These are phyloP conservation scores for Chiloscyllium punctatum DNA, from an alignment of 2,797 vertebrate genomes.

Conservation along the genomic window DNA sequence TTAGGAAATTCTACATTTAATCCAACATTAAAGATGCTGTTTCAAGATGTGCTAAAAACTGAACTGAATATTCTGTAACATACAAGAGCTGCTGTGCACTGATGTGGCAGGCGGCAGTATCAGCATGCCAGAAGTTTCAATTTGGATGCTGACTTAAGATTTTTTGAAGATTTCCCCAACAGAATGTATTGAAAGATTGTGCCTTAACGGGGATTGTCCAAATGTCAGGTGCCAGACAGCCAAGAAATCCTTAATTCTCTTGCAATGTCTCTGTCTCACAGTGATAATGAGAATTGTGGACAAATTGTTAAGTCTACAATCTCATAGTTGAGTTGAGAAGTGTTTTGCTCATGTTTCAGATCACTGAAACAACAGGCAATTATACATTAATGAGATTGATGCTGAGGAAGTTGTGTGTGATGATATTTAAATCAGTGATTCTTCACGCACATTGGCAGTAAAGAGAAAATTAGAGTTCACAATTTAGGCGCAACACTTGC, in stretches of 20 bases:
- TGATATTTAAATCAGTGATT: background rate
- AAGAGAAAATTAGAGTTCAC: constrained; percentile 19
- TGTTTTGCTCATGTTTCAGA: background rate
- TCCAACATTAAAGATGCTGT: background rate
- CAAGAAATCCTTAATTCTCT: background rate
- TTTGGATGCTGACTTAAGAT: background rate
- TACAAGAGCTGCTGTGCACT: background rate
- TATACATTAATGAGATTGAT: background rate
- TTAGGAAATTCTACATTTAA: background rate
- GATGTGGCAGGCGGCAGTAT: background rate
- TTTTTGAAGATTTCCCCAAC: background rate
- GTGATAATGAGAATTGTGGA: background rate
- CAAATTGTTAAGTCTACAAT: background rate
- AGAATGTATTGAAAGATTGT: background rate
- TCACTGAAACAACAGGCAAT: constrained; percentile 24
- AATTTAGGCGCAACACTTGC: background rate
- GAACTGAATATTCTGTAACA: background rate
- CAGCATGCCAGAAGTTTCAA: background rate
- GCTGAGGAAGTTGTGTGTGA: constrained; percentile 6
- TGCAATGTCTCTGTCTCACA: background rate
- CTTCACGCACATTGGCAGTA: background rate
- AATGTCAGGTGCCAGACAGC: background rate
- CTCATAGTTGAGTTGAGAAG: constrained; percentile 12
- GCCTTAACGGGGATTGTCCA: background rate
- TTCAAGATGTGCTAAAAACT: background rate